Conservation (phyloP, 2,113 vertebrate species). For the Melozone crissalis region DNA sequence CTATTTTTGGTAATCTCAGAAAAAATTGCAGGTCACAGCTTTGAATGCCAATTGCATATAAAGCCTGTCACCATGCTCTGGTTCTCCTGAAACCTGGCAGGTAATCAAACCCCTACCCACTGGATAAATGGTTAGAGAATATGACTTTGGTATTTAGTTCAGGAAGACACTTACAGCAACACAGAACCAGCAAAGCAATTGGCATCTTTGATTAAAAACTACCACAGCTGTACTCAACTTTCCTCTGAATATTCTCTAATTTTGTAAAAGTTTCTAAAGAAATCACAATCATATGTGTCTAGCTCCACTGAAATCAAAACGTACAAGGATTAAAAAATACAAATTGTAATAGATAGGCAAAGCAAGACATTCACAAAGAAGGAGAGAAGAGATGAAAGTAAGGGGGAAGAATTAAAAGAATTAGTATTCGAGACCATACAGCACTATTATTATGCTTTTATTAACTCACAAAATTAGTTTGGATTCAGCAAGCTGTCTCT, state of each 20-base stretch:
- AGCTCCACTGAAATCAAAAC: neutral
- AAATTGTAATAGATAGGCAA: neutral
- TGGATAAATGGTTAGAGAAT: neutral
- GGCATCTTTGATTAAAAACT: neutral
- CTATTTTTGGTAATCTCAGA: neutral
- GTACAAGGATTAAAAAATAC: neutral
- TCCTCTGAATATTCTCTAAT: neutral
- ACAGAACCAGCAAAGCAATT: neutral
- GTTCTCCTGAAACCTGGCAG: neutral
- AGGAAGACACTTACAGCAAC: neutral
- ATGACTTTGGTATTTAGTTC: neutral
- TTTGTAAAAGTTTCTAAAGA: neutral
- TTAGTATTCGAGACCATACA: neutral
- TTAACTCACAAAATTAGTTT: neutral
- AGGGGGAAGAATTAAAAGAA: neutral
- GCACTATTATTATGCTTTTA: neutral
- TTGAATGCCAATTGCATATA: neutral
- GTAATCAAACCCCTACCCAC: neutral
- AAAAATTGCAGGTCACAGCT: neutral
- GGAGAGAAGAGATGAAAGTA: neutral
- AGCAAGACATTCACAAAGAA: neutral
- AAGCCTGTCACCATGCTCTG: neutral
- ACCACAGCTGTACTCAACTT: neutral
- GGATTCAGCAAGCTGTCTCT: neutral
- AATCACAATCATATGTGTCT: fast-evolving